Base-by-base conservation (phyloP, 2,797 vertebrate genomes). In the Lepus townsendii region DNA sequence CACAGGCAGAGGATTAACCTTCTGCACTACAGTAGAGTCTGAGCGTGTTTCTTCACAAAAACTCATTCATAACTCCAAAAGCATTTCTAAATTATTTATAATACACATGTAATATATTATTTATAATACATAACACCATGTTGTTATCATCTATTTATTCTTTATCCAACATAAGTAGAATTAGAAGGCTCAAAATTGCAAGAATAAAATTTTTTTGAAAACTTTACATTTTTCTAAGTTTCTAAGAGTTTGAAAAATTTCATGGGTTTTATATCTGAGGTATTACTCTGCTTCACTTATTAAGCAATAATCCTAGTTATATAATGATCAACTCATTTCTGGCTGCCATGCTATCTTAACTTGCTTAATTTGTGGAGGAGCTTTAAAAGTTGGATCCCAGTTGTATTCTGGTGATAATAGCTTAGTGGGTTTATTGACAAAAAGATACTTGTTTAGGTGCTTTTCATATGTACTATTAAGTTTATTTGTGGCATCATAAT, bases 401-500 rank as follows among this genome's bases (percentile, higher is more conserved):
- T 94, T 96, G 27, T 98, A 98, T 95, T 98, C 97, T 5, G 97
- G 97, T 54, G 97, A 97, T 79, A 98, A 73, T 5, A 98, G 19
- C 68, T 96, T 97, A 69, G 94, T 75, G 3, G 96, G 96, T 65
- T 97, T 96, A 32, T 95, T 27, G 42, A 94, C 62, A 91, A 97
- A 88, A 57, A 96, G 93, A n/a, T 97, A 98, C 69, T 96, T 97
- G 77, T 98, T 98, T 62, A 98, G 75, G 76, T 98, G 94, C 35
- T 68, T 88, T 91, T 97, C 97, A n/a, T 94, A 95, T n/a, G 7
- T 69, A 77, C 93, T 97, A 52, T 50, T 76, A 65, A 97, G 7
- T 7, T 82, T n/a, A 2, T 92, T 93, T 47, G 62, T 7, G 11
- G 20, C 94, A 72, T 98, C 97, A 19, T n/a, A 27, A 38, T 1